Conservation (phyloP, 1,140 invertebrate genomes). For the Laupala kohalensis region DNA sequence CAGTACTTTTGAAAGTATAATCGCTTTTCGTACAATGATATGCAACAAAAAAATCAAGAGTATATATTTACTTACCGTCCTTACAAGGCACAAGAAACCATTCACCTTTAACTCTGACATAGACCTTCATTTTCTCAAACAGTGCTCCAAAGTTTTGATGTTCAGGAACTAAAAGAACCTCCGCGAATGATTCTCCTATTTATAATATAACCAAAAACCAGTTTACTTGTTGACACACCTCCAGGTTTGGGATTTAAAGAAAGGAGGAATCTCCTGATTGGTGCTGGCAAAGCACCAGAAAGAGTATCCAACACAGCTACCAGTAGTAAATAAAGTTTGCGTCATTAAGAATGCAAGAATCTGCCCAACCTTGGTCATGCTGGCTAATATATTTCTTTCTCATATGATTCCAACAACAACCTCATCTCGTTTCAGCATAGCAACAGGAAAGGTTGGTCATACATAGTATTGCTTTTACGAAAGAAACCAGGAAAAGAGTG, state of each 20-base stretch:
- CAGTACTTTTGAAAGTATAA: too few relatives aligned
- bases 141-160: too few relatives aligned
- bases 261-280: not conserved
- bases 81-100: conserved; percentile 50
- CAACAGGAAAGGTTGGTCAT: too few relatives aligned
- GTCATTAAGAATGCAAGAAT: not conserved
- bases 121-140: conserved; percentile 40
- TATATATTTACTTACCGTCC: conserved; percentile 25
- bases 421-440: not conserved
- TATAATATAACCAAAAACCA: not conserved
- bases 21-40: too few relatives aligned
- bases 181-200: not conserved
- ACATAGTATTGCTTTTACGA: too few relatives aligned
- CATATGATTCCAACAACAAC: not conserved
- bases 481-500: too few relatives aligned
- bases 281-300: not conserved
- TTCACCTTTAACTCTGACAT: conserved; percentile 42
- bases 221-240: not conserved
- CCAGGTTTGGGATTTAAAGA: not conserved
- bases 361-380: not conserved
- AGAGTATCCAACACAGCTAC: not conserved
- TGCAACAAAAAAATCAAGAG: too few relatives aligned
- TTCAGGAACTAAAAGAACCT: not conserved
- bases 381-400: not conserved
- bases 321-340: not conserved